These are phyloP conservation scores for Australoheros facetus DNA, from an alignment of 2,797 vertebrate genomes.

Conservation along the genomic window DNA sequence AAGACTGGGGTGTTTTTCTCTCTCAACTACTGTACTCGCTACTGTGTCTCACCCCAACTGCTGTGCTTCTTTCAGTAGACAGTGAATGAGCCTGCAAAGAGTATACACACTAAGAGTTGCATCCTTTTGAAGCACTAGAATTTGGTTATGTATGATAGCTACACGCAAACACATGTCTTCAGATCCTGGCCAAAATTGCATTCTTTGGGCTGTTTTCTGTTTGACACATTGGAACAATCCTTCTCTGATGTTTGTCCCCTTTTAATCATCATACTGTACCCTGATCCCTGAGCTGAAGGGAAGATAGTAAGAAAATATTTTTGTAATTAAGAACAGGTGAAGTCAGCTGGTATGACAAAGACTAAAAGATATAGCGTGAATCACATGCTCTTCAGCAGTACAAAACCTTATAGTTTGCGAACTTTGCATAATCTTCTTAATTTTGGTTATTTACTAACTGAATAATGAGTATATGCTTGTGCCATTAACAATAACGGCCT, in stretches of 20 bases:
- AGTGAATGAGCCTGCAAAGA: background rate
- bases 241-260: background rate
- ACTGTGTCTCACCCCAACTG: slow-evolving; percentile 9
- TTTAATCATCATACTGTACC: background rate
- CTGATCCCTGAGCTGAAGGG: background rate
- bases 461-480: background rate
- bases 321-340: background rate
- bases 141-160: background rate
- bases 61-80: background rate
- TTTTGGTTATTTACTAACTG: background rate
- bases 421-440: background rate
- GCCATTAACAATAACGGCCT: background rate
- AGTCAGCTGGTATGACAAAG: background rate
- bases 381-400: background rate
- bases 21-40: background rate
- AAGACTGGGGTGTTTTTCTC: slow-evolving; percentile 28
- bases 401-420: background rate
- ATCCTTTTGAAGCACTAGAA: background rate
- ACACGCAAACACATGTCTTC: background rate
- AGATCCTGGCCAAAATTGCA: background rate
- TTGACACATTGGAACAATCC: background rate
- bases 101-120: slow-evolving; percentile 6
- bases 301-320: background rate
- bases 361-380: background rate
- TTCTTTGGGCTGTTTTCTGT: background rate